These are phyloP conservation scores for Zenarchopterus dispar DNA, from an alignment of 2,797 vertebrate genomes.

Conservation along the genomic window DNA sequence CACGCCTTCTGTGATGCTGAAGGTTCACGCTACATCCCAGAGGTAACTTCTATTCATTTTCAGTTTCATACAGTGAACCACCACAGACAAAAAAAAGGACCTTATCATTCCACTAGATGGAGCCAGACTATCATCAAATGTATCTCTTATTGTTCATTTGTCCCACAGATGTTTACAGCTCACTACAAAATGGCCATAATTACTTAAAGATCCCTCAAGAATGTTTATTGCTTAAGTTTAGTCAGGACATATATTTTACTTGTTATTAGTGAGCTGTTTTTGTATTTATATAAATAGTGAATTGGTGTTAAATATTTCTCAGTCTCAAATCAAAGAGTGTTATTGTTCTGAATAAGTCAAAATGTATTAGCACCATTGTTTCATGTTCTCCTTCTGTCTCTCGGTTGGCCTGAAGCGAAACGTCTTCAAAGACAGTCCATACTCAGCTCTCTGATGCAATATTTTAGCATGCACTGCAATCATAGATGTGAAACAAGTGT, in stretches of 20 bases:
- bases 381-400: slow-evolving; percentile 22
- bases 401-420: slow-evolving; percentile 21
- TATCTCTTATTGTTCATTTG: not conserved
- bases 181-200: too few relatives aligned
- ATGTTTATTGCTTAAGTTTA: too few relatives aligned
- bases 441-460: slow-evolving; percentile 67
- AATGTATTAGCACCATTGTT: slow-evolving; percentile 34
- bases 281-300: not conserved
- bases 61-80: not conserved
- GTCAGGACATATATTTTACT: too few relatives aligned
- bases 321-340: too few relatives aligned
- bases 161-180: too few relatives aligned
- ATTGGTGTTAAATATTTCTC: not conserved
- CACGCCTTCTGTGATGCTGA: slow-evolving; percentile 74
- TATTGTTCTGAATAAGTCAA: slow-evolving; percentile 5
- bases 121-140: slow-evolving; percentile 33
- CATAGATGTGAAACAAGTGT: slow-evolving; percentile 32
- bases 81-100: not conserved
- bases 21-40: slow-evolving; percentile 69
- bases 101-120: slow-evolving; percentile 68
- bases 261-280: too few relatives aligned
- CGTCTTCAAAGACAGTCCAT: slow-evolving; percentile 51
- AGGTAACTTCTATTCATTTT: slow-evolving; percentile 67
- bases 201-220: too few relatives aligned
- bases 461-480: slow-evolving; percentile 50